phyloP scores from a whole-genome alignment of 37 sponge, comb jelly and placozoan species.

The Geodia barretti region DNA sequence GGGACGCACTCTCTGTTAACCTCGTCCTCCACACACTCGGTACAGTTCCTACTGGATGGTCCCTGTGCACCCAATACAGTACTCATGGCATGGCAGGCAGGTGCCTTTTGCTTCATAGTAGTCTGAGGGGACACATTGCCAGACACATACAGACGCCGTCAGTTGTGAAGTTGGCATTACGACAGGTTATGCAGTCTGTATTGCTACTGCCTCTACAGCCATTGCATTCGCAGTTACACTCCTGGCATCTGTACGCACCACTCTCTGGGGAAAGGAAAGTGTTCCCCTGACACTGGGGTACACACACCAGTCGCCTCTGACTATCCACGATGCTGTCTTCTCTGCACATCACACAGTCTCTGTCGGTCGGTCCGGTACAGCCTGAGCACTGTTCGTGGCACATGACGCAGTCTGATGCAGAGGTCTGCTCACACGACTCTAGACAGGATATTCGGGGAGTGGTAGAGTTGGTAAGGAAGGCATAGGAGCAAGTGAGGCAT shows the following conservation, averaged over 20 bases:
- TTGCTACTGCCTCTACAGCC: constrained; percentile 30
- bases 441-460: background rate
- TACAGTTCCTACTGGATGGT: background rate
- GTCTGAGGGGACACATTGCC: background rate
- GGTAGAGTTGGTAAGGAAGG: background rate
- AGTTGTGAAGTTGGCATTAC: background rate
- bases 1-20: background rate
- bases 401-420: background rate
- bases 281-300: constrained; percentile 5
- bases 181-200: constrained; percentile 20
- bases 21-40: background rate
- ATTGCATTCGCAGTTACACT: constrained; percentile 25
- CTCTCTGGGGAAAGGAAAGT: background rate
- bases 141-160: background rate
- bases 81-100: background rate
- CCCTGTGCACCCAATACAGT: background rate
- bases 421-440: background rate
- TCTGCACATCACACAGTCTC: constrained; percentile 28
- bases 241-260: background rate
- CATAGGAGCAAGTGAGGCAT: constrained; percentile 21
- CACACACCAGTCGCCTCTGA: constrained; percentile 12
- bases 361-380: constrained; percentile 27
- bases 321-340: background rate
- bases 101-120: background rate
- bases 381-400: constrained; percentile 7